Percentiles rank a stretch among this genome's conserved stretches.
These are phyloP conservation scores for Heteronetta atricapilla DNA, from an alignment of 2,113 vertebrate species.

Conservation along the genomic window DNA sequence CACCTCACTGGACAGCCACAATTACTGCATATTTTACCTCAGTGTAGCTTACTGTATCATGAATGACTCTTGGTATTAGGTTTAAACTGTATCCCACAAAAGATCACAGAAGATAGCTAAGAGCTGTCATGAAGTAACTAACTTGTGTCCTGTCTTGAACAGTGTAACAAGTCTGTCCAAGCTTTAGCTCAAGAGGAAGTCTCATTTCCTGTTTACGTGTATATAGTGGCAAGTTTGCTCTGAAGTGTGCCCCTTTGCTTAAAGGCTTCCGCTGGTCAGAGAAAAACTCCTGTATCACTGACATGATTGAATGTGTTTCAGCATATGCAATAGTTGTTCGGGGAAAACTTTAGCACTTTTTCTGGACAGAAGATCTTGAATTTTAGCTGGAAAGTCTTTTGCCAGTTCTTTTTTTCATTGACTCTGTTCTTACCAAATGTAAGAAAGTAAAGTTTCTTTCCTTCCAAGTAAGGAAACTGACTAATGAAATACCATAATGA, in stretches of 20 bases:
- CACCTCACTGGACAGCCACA: neutral
- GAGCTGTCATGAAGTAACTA: neutral
- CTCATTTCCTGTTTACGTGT: neutral
- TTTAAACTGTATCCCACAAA: neutral
- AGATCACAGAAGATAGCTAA: neutral
- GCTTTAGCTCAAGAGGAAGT: neutral
- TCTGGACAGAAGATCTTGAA: neutral
- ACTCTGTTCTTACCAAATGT: neutral
- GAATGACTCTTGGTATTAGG: neutral
- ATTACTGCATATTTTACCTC: neutral
- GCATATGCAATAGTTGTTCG: neutral
- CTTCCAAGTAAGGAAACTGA: neutral
- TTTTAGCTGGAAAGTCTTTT: neutral
- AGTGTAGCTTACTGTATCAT: neutral
- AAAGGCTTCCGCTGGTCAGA: neutral
- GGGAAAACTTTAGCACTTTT: neutral
- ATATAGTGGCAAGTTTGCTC: neutral
- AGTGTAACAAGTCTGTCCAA: neutral
- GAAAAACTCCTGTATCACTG: neutral
- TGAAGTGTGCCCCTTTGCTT: neutral
- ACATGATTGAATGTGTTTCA: neutral
- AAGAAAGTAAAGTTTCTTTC: too few species aligned
- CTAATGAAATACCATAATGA: neutral
- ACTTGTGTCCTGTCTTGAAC: neutral
- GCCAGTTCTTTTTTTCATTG: neutral